These are phyloP conservation scores for Serinus canaria DNA, from an alignment of 2,113 vertebrate species.

Conservation along the genomic window DNA sequence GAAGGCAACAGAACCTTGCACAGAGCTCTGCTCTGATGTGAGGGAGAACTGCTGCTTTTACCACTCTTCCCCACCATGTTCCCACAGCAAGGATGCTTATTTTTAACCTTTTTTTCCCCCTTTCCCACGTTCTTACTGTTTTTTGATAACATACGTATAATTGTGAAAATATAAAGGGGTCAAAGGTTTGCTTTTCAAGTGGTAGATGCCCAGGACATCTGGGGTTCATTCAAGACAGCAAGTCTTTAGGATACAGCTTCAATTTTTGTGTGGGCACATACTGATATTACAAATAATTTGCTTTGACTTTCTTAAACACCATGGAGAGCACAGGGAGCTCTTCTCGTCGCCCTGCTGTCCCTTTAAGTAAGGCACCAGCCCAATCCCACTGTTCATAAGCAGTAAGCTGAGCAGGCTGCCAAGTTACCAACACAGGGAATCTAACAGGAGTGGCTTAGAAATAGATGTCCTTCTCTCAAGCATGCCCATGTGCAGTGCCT, in stretches of 20 bases:
- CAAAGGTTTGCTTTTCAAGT: slow-evolving; percentile 17
- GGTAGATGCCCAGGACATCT: not conserved
- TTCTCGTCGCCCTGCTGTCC: not conserved
- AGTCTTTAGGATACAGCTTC: not conserved
- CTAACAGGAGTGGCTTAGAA: not conserved
- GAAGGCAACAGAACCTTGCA: not conserved
- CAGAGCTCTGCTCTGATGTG: not conserved
- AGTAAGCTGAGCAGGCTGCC: not conserved
- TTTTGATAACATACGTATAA: slow-evolving; percentile 47
- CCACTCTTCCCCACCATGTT: not conserved
- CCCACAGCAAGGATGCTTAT: slow-evolving; percentile 52
- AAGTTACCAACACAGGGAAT: not conserved
- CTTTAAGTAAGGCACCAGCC: not conserved
- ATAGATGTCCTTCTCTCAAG: not conserved
- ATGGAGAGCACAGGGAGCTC: not conserved
- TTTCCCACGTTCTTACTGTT: slow-evolving; percentile 59
- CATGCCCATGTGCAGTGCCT: not conserved
- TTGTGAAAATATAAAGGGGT: slow-evolving; percentile 62
- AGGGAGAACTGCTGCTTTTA: not conserved
- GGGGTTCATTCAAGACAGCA: not conserved
- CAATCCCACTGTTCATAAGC: not conserved
- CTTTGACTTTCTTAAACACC: not conserved
- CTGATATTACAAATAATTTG: not conserved
- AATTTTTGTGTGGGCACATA: not conserved
- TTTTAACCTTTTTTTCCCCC: slow-evolving; percentile 6